Percentiles rank a stretch among this genome's conserved stretches.
phyloP scores from a whole-genome alignment of 2,888 invertebrate genomes.

The Ennomos quercinarius region DNA sequence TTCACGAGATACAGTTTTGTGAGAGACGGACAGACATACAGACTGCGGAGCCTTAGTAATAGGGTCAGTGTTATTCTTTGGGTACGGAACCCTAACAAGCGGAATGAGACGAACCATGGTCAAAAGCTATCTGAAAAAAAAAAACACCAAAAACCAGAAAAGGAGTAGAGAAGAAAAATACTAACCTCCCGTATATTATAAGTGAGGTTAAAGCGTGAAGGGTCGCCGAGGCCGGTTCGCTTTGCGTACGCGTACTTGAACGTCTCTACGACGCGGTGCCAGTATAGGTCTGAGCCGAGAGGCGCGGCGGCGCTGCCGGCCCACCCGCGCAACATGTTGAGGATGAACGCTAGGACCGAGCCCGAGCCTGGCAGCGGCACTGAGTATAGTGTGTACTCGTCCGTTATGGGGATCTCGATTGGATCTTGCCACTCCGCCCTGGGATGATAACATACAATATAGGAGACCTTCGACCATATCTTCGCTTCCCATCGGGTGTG shows the following conservation, averaged over 20 bases:
- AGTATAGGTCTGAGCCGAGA: slow-evolving; percentile 73
- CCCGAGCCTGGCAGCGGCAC: slow-evolving; percentile 95
- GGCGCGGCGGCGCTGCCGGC: slow-evolving; percentile 71
- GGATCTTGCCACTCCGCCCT: slow-evolving; percentile 89
- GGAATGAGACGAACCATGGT: too few relatives aligned
- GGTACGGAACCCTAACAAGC: too few relatives aligned
- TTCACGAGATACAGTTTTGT: too few relatives aligned
- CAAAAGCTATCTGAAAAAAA: too few relatives aligned
- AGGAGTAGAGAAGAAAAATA: neutral
- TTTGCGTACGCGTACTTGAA: slow-evolving; percentile 97
- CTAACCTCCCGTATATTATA: slow-evolving; percentile 64
- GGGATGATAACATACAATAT: slow-evolving; percentile 6
- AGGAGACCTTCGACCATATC: too few relatives aligned
- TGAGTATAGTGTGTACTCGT: slow-evolving; percentile 89
- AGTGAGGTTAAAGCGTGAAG: slow-evolving; percentile 60
- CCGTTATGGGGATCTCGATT: slow-evolving; percentile 82
- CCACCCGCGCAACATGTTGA: slow-evolving; percentile 90
- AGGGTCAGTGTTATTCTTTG: too few relatives aligned
- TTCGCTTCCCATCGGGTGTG: too few relatives aligned
- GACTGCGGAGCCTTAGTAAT: too few relatives aligned
- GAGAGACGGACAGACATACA: too few relatives aligned
- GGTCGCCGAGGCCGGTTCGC: slow-evolving; percentile 93
- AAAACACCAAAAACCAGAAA: too few relatives aligned
- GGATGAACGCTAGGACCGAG: slow-evolving; percentile 90
- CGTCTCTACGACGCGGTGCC: slow-evolving; percentile 94